Percentiles rank a stretch among this genome's conserved stretches.
These are phyloP conservation scores for Drosophila navojoa DNA, from an alignment of 1,140 invertebrate species.

Conservation along the genomic window DNA sequence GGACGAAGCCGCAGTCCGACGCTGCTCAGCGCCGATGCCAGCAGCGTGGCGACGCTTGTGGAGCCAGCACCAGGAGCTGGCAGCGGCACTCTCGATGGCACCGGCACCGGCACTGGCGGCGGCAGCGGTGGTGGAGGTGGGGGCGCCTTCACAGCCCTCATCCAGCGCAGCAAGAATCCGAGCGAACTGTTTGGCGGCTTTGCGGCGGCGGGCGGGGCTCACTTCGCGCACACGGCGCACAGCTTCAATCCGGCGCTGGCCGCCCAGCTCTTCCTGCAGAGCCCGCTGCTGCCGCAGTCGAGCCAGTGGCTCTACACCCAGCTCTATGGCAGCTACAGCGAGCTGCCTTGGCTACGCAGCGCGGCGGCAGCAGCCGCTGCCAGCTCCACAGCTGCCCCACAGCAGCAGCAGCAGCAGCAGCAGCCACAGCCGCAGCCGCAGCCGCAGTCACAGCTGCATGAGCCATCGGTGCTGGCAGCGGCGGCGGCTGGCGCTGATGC, in stretches of 20 bases:
- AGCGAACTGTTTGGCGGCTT: slow-evolving; percentile 84
- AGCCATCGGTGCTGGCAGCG: slow-evolving; percentile 8
- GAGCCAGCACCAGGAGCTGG: slow-evolving; percentile 9
- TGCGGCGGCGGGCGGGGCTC: slow-evolving; percentile 59
- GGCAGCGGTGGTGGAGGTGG: slow-evolving; percentile 31
- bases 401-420: slow-evolving; percentile 52
- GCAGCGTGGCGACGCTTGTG: slow-evolving; percentile 30
- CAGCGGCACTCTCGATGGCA: not conserved
- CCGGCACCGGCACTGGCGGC: slow-evolving; percentile 7
- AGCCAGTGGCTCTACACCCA: slow-evolving; percentile 90
- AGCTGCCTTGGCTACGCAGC: slow-evolving; percentile 86
- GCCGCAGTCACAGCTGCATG: slow-evolving; percentile 49
- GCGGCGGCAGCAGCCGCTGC: slow-evolving; percentile 48
- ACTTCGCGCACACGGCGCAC: slow-evolving; percentile 82
- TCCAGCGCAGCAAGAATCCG: slow-evolving; percentile 78
- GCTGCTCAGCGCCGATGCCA: slow-evolving; percentile 42
- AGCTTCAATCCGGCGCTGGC: slow-evolving; percentile 88
- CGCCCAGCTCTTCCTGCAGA: slow-evolving; percentile 89
- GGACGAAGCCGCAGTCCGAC: slow-evolving; percentile 42
- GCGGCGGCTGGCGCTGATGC: slow-evolving; percentile 24
- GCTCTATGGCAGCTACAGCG: slow-evolving; percentile 87
- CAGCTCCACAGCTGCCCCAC: slow-evolving; percentile 85
- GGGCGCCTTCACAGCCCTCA: slow-evolving; percentile 80
- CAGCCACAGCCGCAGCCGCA: slow-evolving; percentile 49
- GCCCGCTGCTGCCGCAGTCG: slow-evolving; percentile 88